Conservation (phyloP, 1,140 invertebrate species). For the Bombus huntii region DNA sequence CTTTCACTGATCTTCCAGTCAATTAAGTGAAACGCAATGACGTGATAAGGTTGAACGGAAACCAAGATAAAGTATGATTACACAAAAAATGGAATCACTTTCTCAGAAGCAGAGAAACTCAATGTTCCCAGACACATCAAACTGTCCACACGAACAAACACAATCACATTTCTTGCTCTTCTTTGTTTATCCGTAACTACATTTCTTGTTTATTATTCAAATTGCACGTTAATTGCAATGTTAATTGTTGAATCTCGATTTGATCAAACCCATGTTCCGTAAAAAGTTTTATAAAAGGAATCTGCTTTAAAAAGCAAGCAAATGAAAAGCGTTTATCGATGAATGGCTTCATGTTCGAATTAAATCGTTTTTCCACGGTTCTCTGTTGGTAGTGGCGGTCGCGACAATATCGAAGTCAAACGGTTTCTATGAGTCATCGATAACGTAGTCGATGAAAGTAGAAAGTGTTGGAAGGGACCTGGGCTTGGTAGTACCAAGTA, state of each 20-base stretch:
- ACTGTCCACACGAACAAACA: background rate
- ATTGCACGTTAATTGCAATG: too few relatives aligned
- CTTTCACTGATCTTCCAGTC: slow-evolving; percentile 8
- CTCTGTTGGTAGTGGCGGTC: background rate
- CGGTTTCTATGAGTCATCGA: slow-evolving; percentile 1
- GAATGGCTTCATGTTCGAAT: background rate
- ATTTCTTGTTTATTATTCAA: background rate
- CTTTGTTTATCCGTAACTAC: background rate
- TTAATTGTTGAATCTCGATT: too few relatives aligned
- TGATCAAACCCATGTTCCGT: too few relatives aligned
- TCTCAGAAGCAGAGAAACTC: background rate
- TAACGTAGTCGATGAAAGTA: slow-evolving; percentile 41
- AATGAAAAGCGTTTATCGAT: background rate
- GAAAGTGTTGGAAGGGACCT: slow-evolving; percentile 29
- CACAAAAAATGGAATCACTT: background rate
- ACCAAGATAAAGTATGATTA: background rate
- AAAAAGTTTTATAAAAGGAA: background rate
- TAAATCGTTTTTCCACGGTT: background rate
- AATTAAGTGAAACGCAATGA: background rate
- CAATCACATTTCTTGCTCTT: background rate
- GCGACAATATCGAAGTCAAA: slow-evolving; percentile 8
- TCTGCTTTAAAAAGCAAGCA: too few relatives aligned
- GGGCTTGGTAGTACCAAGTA: slow-evolving; percentile 23
- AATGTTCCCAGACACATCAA: background rate
- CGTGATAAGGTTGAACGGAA: background rate